Percentiles rank a stretch among this genome's conserved stretches.
These are phyloP conservation scores for Habrosyne pyritoides DNA, from an alignment of 2,888 invertebrate species.

Conservation along the genomic window DNA sequence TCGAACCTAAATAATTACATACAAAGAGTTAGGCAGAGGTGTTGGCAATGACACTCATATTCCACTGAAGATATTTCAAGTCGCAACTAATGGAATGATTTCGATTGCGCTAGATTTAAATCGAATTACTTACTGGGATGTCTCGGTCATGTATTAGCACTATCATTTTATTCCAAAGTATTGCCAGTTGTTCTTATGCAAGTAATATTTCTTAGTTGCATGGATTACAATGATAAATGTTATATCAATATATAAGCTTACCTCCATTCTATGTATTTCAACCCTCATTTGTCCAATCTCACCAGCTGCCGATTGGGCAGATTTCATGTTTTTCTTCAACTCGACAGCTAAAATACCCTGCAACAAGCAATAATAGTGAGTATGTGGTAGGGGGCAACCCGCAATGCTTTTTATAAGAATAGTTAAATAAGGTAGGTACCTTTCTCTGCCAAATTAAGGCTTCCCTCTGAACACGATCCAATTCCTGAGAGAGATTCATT, in stretches of 20 bases:
- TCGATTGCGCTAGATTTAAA: too few species aligned
- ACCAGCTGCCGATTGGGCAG: slow-evolving; percentile 86
- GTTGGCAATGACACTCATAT: too few species aligned
- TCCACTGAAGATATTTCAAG: too few species aligned
- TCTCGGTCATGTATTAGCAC: too few species aligned
- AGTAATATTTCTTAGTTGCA: not conserved
- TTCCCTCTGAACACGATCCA: slow-evolving; percentile 86
- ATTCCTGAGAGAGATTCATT: slow-evolving; percentile 84
- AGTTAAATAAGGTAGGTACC: slow-evolving; percentile 53
- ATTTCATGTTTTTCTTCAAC: slow-evolving; percentile 86
- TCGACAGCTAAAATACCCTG: slow-evolving; percentile 87
- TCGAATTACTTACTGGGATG: too few species aligned
- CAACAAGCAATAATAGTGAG: slow-evolving; percentile 13
- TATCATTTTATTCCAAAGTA: too few species aligned
- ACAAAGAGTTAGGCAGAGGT: too few species aligned
- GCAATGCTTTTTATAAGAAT: too few species aligned
- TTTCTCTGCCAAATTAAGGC: slow-evolving; percentile 92
- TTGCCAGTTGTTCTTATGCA: too few species aligned
- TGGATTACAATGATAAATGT: not conserved
- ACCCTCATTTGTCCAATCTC: slow-evolving; percentile 90
- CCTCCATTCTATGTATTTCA: slow-evolving; percentile 94
- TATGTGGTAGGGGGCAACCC: too few species aligned
- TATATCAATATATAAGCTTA: slow-evolving; percentile 49
- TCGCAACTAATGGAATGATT: too few species aligned
- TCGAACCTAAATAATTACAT: slow-evolving; percentile 66